These are phyloP conservation scores for Cybosia mesomella DNA, from an alignment of 2,888 invertebrate species.

Conservation along the genomic window DNA sequence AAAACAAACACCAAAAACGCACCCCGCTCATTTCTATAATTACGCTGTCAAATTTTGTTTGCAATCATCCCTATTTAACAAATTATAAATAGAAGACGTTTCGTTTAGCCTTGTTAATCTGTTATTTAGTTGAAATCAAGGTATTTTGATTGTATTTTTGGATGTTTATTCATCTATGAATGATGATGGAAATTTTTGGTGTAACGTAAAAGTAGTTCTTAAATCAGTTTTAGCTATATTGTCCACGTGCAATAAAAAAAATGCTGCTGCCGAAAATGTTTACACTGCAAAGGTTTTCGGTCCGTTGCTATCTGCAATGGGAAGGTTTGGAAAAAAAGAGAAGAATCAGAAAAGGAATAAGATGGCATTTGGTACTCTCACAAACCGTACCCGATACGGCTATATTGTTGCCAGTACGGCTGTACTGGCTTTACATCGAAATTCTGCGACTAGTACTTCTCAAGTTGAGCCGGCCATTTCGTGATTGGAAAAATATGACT, in stretches of 20 bases:
- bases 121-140: constrained; percentile 8
- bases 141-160: not conserved
- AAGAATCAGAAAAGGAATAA: not conserved
- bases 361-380: not conserved
- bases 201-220: too few relatives aligned
- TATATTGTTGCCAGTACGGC: too few relatives aligned
- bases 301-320: too few relatives aligned
- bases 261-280: too few relatives aligned
- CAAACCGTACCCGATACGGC: not conserved
- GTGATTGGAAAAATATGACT: not conserved
- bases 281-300: too few relatives aligned
- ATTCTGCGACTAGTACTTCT: not conserved
- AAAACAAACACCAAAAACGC: constrained; percentile 63
- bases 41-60: constrained; percentile 51
- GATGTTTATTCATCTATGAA: not conserved
- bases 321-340: not conserved
- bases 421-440: not conserved
- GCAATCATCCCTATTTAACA: constrained; percentile 40
- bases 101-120: constrained; percentile 23
- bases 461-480: not conserved
- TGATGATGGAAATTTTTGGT: not conserved
- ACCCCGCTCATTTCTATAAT: constrained; percentile 46
- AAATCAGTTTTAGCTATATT: too few relatives aligned
- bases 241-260: too few relatives aligned
- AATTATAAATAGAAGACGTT: constrained; percentile 29